These are phyloP conservation scores for Archegozetes longisetosus DNA, from an alignment of 1,140 invertebrate genomes.

Conservation along the genomic window DNA sequence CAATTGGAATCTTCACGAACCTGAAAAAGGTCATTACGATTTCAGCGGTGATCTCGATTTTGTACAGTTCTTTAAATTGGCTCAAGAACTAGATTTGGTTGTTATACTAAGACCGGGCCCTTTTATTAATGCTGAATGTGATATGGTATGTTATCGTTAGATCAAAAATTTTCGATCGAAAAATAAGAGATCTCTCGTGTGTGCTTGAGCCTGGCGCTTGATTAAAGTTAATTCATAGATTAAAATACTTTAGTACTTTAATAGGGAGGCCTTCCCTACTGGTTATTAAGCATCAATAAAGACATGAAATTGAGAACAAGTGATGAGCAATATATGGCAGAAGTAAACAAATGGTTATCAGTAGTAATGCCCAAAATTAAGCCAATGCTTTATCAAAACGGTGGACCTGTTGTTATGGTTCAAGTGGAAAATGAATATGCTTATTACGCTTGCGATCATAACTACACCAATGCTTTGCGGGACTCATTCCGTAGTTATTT, in stretches of 20 bases:
- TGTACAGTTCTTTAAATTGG: constrained; percentile 46
- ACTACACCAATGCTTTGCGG: constrained; percentile 21
- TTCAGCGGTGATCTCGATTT: no score
- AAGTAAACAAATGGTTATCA: constrained; percentile 28
- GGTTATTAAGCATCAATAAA: constrained; percentile 23
- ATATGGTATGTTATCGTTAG: constrained; percentile 37
- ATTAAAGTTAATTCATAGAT: not conserved
- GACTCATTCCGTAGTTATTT: constrained; percentile 10
- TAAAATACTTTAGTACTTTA: no score
- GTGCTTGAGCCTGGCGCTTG: not conserved
- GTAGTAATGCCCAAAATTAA: constrained; percentile 28
- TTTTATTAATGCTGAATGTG: constrained; percentile 75
- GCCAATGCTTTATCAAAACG: constrained; percentile 30
- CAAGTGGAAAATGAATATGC: constrained; percentile 26
- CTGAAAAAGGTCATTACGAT: constrained; percentile 43
- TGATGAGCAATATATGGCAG: constrained; percentile 24
- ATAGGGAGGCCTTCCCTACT: constrained; percentile 29
- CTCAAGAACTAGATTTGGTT: constrained; percentile 62
- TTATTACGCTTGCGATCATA: constrained; percentile 44
- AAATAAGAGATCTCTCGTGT: no score
- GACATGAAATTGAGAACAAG: constrained; percentile 18
- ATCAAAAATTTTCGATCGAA: no score
- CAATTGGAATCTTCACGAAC: constrained; percentile 83
- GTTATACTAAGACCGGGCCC: constrained; percentile 80
- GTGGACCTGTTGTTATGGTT: constrained; percentile 32